phyloP scores from a whole-genome alignment of 2,113 vertebrate genomes.

The Myotis lucifugus region DNA sequence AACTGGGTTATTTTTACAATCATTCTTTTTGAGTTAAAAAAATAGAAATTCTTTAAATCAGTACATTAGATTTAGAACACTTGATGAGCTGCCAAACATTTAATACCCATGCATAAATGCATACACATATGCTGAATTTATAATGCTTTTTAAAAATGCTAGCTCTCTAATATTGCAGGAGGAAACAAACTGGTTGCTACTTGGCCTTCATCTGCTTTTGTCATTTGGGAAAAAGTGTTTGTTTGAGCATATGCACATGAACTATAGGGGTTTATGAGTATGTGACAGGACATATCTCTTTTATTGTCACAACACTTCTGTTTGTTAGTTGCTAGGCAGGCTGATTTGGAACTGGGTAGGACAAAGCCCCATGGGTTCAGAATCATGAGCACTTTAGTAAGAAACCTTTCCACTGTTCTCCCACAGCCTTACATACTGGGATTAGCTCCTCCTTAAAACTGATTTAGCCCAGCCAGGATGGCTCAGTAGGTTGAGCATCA shows the following conservation, averaged over 20 bases:
- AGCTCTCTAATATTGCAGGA: conserved; percentile 35
- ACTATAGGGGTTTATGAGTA: background rate
- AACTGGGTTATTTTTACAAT: conserved; percentile 25
- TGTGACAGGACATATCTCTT: background rate
- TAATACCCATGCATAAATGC: conserved; percentile 74
- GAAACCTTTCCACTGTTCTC: background rate
- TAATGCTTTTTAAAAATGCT: conserved; percentile 41
- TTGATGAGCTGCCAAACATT: conserved; percentile 60
- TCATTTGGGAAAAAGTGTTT: background rate
- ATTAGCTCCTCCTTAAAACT: background rate
- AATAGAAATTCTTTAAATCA: conserved; percentile 4
- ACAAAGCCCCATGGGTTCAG: background rate
- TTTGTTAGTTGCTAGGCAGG: background rate
- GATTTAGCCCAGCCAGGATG: background rate
- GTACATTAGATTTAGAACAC: conserved; percentile 46
- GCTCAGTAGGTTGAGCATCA: too few species aligned
- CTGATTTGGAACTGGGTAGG: background rate
- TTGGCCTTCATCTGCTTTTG: conserved; percentile 59
- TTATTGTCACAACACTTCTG: background rate
- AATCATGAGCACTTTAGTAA: background rate
- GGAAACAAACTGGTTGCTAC: background rate
- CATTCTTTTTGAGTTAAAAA: conserved; percentile 26
- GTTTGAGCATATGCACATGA: background rate
- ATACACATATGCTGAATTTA: conserved; percentile 66
- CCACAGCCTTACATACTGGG: background rate